A percentile compares a stretch with the other conserved stretches of the same genome.
Conservation (phyloP, 2,888 invertebrate genomes). For the Netelia melanura region DNA sequence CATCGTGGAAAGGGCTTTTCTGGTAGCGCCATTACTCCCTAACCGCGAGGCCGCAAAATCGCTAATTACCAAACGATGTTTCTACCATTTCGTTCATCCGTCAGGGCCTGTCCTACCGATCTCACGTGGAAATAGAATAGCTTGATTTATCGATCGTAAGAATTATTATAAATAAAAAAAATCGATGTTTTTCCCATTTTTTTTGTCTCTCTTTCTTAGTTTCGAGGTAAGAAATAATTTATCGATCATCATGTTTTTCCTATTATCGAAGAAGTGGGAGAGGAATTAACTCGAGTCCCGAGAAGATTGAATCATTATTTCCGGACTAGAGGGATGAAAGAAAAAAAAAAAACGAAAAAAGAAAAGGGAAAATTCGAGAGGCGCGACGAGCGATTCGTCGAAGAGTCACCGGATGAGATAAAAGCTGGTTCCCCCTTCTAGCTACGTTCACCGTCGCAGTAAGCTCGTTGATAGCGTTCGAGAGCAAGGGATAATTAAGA, state of each 20-base stretch:
- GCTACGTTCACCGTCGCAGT: slow-evolving; percentile 17
- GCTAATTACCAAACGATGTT: slow-evolving; percentile 69
- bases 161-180: not conserved
- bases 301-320: slow-evolving; percentile 63
- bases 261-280: slow-evolving; percentile 30
- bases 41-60: slow-evolving; percentile 63
- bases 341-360: slow-evolving; percentile 32
- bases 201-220: not conserved
- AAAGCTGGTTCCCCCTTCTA: slow-evolving; percentile 26
- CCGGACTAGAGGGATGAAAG: slow-evolving; percentile 38
- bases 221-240: slow-evolving; percentile 5
- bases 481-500: slow-evolving; percentile 65
- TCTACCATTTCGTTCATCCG: slow-evolving; percentile 55
- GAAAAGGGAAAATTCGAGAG: slow-evolving; percentile 3
- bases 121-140: slow-evolving; percentile 38
- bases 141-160: slow-evolving; percentile 46
- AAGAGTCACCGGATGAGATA: slow-evolving; percentile 54
- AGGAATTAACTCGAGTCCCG: slow-evolving; percentile 52
- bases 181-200: slow-evolving; percentile 1
- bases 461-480: slow-evolving; percentile 49
- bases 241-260: slow-evolving; percentile 48
- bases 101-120: slow-evolving; percentile 15
- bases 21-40: slow-evolving; percentile 51
- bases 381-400: slow-evolving; percentile 46
- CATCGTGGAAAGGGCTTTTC: slow-evolving; percentile 55